Conservation (phyloP, 1,140 invertebrate species). For the Rhynchophorus ferrugineus region DNA sequence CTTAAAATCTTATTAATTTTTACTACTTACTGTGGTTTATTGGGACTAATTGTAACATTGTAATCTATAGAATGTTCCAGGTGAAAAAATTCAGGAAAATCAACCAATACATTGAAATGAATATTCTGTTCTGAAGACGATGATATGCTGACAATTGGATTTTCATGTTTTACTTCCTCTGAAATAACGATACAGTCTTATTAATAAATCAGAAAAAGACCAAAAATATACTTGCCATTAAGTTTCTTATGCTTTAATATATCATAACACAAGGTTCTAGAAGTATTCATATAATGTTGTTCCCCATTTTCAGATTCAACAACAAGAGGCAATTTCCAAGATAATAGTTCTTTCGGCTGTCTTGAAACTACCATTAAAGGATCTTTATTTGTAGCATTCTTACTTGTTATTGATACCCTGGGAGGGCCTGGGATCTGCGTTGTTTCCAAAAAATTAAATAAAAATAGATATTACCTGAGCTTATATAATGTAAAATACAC, state of each 20-base stretch:
- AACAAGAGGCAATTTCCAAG: constrained; percentile 60
- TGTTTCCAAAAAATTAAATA: too few species aligned
- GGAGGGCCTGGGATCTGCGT: constrained; percentile 30
- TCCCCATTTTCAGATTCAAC: constrained; percentile 44
- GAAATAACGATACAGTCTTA: not conserved
- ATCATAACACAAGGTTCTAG: constrained; percentile 54
- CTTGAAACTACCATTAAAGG: constrained; percentile 59
- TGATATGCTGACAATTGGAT: constrained; percentile 52
- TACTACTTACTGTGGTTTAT: constrained; percentile 39
- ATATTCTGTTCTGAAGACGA: constrained; percentile 47
- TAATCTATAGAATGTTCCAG: constrained; percentile 43
- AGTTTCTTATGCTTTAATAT: constrained; percentile 41
- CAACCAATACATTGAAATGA: constrained; percentile 46
- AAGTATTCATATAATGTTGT: constrained; percentile 50
- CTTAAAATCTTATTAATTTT: not conserved
- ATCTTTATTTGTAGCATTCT: constrained; percentile 43
- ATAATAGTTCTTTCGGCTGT: constrained; percentile 57
- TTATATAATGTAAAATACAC: too few species aligned
- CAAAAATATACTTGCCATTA: constrained; percentile 7
- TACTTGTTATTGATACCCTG: constrained; percentile 48
- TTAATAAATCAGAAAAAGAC: not conserved
- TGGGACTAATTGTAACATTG: constrained; percentile 42
- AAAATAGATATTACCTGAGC: too few species aligned
- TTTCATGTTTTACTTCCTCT: constrained; percentile 20
- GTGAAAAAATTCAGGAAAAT: constrained; percentile 49